Evolutionary conservation across 1,140 invertebrate species (phyloP).

Genomic region (Drosophila repletoides): DNA sequence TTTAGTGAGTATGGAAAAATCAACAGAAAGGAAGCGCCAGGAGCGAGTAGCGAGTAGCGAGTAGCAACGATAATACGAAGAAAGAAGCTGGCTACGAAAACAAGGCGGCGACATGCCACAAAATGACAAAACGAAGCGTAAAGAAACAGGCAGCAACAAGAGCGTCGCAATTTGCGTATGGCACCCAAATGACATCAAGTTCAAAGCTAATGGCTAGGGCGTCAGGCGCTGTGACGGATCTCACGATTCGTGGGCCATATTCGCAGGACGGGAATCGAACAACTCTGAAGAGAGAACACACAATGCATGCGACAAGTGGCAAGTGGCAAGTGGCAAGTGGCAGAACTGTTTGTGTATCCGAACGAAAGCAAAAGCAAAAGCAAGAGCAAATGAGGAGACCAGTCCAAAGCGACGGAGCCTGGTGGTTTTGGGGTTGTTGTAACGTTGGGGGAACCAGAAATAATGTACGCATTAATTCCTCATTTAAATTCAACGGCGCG

Average conservation of each 20-base stretch:
- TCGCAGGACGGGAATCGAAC: constrained; percentile 53
- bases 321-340: constrained; percentile 51
- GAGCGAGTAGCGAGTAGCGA: constrained; percentile 8
- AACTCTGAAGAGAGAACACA: constrained; percentile 40
- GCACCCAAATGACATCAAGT: constrained; percentile 70
- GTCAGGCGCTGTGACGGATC: constrained; percentile 32
- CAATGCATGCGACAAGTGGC: constrained; percentile 57
- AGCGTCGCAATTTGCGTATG: constrained; percentile 58
- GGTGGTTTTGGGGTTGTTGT: constrained; percentile 32
- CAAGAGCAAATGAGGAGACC: background rate
- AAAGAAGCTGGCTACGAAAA: constrained; percentile 19
- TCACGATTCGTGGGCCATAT: background rate
- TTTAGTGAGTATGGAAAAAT: constrained; percentile 46
- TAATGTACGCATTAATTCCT: constrained; percentile 82
- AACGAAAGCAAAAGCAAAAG: constrained; percentile 30
- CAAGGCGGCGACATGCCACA: constrained; percentile 68
- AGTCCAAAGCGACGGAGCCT: constrained; percentile 4
- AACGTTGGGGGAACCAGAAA: constrained; percentile 35
- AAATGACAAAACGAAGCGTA: constrained; percentile 68
- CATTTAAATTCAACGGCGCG: constrained; percentile 82
- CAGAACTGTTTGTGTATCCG: constrained; percentile 68
- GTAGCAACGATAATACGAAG: background rate
- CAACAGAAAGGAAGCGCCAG: background rate
- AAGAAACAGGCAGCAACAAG: constrained; percentile 50
- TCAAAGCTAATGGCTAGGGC: constrained; percentile 70